Evolutionary conservation across 2,888 invertebrate species (phyloP).

Genomic region (Agonopterix arenella): DNA sequence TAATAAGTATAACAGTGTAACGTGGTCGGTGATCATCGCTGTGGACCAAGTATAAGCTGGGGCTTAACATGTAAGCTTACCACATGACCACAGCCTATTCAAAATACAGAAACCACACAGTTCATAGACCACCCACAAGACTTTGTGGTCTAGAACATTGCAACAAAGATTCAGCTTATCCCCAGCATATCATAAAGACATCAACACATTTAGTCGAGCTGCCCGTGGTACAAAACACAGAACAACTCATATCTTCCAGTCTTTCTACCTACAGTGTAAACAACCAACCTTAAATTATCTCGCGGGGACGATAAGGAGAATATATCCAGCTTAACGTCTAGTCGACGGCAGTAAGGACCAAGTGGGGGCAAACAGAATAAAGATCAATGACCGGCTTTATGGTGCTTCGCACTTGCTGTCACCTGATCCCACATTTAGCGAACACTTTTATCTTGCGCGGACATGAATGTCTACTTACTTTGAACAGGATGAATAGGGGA

Average conservation of each 20-base stretch:
- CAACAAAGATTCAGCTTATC: too few relatives aligned
- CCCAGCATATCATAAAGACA: too few relatives aligned
- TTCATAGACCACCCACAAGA: too few relatives aligned
- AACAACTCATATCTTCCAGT: neutral
- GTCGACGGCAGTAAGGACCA: constrained; percentile 25
- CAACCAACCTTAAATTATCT: constrained; percentile 35
- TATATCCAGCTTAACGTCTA: constrained; percentile 40
- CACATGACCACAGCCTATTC: too few relatives aligned
- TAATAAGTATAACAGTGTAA: too few relatives aligned
- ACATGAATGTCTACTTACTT: constrained; percentile 13
- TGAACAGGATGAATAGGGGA: constrained; percentile 6
- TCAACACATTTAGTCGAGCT: neutral
- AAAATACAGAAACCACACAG: too few relatives aligned
- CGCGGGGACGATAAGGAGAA: constrained; percentile 38
- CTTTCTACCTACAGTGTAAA: constrained; percentile 25
- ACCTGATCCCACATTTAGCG: constrained; percentile 42
- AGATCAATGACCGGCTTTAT: constrained; percentile 58
- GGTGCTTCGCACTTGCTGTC: constrained; percentile 39
- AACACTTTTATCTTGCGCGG: constrained; percentile 22
- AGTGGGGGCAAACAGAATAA: constrained; percentile 43
- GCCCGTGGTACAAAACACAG: too few relatives aligned
- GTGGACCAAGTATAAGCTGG: too few relatives aligned
- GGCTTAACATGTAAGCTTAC: too few relatives aligned
- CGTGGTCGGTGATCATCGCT: too few relatives aligned
- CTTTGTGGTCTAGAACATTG: too few relatives aligned